These are phyloP conservation scores for Crenichthys baileyi DNA, from an alignment of 2,797 vertebrate species.

Conservation along the genomic window DNA sequence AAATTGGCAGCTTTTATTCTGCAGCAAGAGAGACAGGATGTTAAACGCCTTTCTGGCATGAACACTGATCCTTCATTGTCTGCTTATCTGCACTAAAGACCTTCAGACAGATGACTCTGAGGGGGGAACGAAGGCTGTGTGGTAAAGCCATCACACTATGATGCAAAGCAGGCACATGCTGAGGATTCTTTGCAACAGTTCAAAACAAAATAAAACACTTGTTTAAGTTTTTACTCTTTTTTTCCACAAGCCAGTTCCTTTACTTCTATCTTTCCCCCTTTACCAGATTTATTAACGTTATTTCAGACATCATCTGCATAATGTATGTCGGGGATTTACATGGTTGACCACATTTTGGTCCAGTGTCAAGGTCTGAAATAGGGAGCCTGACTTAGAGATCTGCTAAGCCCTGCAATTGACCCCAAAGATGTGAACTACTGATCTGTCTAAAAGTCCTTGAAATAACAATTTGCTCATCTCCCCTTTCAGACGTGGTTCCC, in stretches of 20 bases:
- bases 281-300: conserved; percentile 73
- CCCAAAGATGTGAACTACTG: conserved; percentile 45
- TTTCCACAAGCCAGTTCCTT: conserved; percentile 32
- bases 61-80: conserved; percentile 62
- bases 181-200: conserved; percentile 58
- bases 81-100: conserved; percentile 69
- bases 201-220: conserved; percentile 76
- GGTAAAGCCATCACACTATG: conserved; percentile 75
- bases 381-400: conserved; percentile 47
- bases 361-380: conserved; percentile 52
- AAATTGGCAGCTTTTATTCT: conserved; percentile 43
- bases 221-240: conserved; percentile 62
- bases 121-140: conserved; percentile 49
- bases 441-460: conserved; percentile 46
- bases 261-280: conserved; percentile 43
- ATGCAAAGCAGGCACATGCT: conserved; percentile 66
- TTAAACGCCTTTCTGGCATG: conserved; percentile 58
- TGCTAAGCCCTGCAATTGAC: conserved; percentile 57
- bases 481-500: conserved; percentile 39
- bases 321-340: conserved; percentile 69
- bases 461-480: conserved; percentile 45
- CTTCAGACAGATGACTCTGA: conserved; percentile 64
- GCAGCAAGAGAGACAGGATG: conserved; percentile 23
- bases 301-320: conserved; percentile 68
- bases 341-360: conserved; percentile 49